Base-by-base conservation (phyloP, 2,888 invertebrate species). In the Epinotia nisella region DNA sequence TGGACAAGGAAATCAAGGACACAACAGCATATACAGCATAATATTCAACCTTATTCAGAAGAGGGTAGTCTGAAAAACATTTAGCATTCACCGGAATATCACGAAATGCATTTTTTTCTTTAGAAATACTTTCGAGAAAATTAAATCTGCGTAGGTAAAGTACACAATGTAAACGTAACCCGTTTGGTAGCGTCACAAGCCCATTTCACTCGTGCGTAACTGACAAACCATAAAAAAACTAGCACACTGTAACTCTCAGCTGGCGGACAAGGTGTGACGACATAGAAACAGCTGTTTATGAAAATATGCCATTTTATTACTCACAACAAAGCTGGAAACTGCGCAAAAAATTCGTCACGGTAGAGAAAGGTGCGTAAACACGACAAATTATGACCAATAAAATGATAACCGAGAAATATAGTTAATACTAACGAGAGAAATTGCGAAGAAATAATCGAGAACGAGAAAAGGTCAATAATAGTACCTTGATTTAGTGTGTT, bases 231-330 rank as follows among this genome's bases (percentile, higher is more conserved):
- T 58, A 74, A 77, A 75, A n/a, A 77, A 64, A 74, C 71, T 66
- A 66, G 71, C 76, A 77, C 70, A 73, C 35, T 62, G 76, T 76
- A 76, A 80, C 77, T 79, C 81, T 85, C 87, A 90, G 90, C 90
- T 90, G 90, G 86, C 86, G 74, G 75, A 76, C 79, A 77, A 85
- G 82, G 82, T 81, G 85, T 90, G 89, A 90, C 90, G 88, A 86
- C 83, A 79, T 84, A 51, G 56, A 73, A 88, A 89, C 91, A 91
- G 91, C 91, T 92, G 92, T 88, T 87, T 82, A 80, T 76, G 79
- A 81, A 87, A 91, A 91, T 91, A 89, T 90, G 83, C 90, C 71
- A 78, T 70, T 35, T 80, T 79, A 75, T 72, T 70, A 78, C 73
- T 75, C 75, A 76, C 74, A 76, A 75, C 73, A 71, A 75, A 24